Evolutionary conservation across 92 coral and sea anemone genomes (phyloP), one percentile per base, ranked within the genome.

Genomic region (Epizoanthus fatuus): DNA sequence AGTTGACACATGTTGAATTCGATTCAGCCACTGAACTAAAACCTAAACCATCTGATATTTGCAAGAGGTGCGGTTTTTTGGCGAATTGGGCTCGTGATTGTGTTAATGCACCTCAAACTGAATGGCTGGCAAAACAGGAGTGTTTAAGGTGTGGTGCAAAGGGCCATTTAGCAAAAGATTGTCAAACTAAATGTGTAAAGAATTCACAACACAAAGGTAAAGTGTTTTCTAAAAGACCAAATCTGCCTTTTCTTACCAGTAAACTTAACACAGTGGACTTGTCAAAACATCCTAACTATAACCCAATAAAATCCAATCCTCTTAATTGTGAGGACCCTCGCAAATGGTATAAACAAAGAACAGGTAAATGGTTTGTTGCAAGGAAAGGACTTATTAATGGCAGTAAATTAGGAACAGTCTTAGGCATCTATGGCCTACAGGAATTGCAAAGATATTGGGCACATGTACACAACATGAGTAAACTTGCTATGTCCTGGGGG

Each of bases 121-220:
- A 81, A 66, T 81, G 86, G 86, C 70, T 81, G 25, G 75, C 86
- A 19, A 66, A 81, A 29, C 86, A 81, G 53, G 57, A 37, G 49
- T 81, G 86, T 49, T 66, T 67, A 12, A 81, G 49, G 52, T 81
- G 86, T 81, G 86, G 86, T 37, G 52, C 47, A 16, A 22, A 22
- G 25, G 25, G 25, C 25, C 25, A 22, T 22, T 22, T 22, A 22
- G 25, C 25, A 22, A 54, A 32, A 64, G 77, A 76, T n/a, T 64
- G 69, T 53, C 64, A 65, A 20, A 76, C 78, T 20, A 54, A 81
- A 22, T 29, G 35, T 29, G 52, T 40, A 54, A 63, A 75, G 44
- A 65, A 39, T 20, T 56, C 39, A 37, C 66, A 81, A 81, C 6
- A 65, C 22, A 42, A 14, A 59, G 75, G 37, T 20, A 16, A 16